Percentiles rank a stretch among this genome's conserved stretches.
Conservation (phyloP, 2,888 invertebrate genomes). For the Ctena decussata region DNA sequence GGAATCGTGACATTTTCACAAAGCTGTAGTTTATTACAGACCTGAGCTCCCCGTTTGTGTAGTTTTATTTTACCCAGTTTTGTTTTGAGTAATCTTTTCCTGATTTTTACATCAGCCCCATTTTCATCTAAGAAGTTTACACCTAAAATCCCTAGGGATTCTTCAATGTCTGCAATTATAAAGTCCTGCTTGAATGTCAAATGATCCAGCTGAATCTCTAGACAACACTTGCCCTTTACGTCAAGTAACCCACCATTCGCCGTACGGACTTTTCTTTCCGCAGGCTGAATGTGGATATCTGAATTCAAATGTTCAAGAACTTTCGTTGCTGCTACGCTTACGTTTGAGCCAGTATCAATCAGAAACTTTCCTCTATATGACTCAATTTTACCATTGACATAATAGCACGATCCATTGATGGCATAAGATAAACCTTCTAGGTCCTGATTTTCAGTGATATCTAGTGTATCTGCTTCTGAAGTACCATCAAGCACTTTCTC, state of each 20-base stretch:
- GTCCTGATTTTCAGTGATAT: not conserved
- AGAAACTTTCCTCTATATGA: not conserved
- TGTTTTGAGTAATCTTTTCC: not conserved
- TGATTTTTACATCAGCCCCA: not conserved
- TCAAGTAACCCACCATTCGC: not conserved
- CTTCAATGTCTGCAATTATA: conserved; percentile 8
- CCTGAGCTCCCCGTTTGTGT: not conserved
- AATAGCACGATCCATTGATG: not conserved
- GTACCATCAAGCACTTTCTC: not conserved
- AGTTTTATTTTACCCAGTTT: not conserved
- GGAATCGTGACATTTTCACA: not conserved
- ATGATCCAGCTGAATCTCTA: not conserved
- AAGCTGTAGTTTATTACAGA: not conserved
- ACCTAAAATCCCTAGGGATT: not conserved
- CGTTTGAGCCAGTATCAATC: not conserved
- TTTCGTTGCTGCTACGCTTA: not conserved
- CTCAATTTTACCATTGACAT: not conserved
- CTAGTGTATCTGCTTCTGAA: not conserved
- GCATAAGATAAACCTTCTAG: not conserved
- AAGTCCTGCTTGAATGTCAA: not conserved
- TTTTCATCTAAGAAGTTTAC: conserved; percentile 5
- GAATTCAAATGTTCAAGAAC: not conserved
- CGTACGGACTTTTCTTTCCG: not conserved
- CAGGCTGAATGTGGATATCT: not conserved
- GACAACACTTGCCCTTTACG: not conserved